These are phyloP conservation scores for Vultur gryphus DNA, from an alignment of 2,797 vertebrate genomes.

Conservation along the genomic window DNA sequence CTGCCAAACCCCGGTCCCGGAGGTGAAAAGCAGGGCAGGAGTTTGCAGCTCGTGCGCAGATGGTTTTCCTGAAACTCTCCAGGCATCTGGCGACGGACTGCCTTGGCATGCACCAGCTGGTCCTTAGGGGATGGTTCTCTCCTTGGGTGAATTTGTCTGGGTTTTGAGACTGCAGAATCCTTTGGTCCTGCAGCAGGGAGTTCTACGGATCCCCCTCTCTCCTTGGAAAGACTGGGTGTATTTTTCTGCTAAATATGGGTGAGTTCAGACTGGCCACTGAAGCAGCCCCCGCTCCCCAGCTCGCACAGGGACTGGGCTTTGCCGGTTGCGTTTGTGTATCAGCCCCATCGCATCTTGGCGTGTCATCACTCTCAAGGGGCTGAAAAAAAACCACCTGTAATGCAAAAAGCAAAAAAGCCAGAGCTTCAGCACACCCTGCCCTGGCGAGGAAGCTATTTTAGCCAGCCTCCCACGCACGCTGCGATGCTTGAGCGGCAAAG, in stretches of 20 bases:
- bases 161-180: background rate
- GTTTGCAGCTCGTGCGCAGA: accelerated
- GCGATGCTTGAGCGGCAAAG: background rate
- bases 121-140: background rate
- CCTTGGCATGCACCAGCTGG: background rate
- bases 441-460: conserved; percentile 11
- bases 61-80: background rate
- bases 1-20: background rate
- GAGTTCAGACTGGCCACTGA: background rate
- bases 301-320: background rate
- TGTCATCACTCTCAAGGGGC: accelerated
- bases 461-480: conserved; percentile 10
- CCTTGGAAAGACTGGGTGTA: background rate
- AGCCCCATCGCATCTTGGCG: background rate
- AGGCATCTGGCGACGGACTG: background rate
- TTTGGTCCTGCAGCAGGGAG: background rate
- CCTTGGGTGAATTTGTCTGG: background rate
- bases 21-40: background rate
- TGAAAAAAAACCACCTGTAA: background rate
- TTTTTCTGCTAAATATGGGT: background rate
- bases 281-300: background rate
- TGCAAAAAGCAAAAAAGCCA: background rate
- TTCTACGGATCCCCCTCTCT: background rate
- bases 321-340: background rate
- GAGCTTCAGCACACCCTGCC: background rate